Evolutionary conservation across 2,797 vertebrate species (phyloP), one percentile per base, ranked within the genome.

Genomic region (Triplophysa yarkandensis): DNA sequence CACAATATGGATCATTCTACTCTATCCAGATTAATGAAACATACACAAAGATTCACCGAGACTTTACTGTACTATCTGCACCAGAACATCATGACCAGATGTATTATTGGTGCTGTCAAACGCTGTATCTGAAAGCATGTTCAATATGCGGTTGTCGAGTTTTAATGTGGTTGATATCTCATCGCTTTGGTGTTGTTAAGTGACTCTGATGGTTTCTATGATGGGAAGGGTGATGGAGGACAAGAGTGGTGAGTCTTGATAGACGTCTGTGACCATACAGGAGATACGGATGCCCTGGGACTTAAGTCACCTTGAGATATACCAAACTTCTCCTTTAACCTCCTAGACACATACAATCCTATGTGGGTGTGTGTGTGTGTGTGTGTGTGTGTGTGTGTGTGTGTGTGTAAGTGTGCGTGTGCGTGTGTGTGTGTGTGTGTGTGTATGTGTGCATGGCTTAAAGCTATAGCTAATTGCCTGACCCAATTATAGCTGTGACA

Each of bases 261-360:
- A 60, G 60, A 54, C 4, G 1, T 19, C 44, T 76, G 75, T 73
- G 80, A 87, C 76, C 48, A 19, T 82, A 81, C 80, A 78, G 13
- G 3, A 16, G 70, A 34, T 76, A 83, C 84, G 84, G 84, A 85
- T 82, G 85, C 61, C 81, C 74, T 32, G 81, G 80, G 87, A 83
- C 79, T 80, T 13, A 66, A 68, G 77, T 82, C 84, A 85, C 86
- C 83, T 86, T 65, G 82, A 84, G 82, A 82, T 50, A 25, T 32
- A 10, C 17, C 74, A 81, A 80, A 60, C 76, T 57, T 60, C 67
- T 81, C 81, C 82, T 83, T 34, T 13, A 17, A 7, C 30, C 27
- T 27, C 41, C 25, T 32, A 41, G 32, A 28, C 44, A 32, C 63
- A 34, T 3, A 48, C 11, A 44, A 30, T 11, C 44, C 30, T 30